Percentiles rank a stretch among this genome's conserved stretches.
Conservation (phyloP, 2,113 vertebrate genomes). For the Polypterus bichir region DNA sequence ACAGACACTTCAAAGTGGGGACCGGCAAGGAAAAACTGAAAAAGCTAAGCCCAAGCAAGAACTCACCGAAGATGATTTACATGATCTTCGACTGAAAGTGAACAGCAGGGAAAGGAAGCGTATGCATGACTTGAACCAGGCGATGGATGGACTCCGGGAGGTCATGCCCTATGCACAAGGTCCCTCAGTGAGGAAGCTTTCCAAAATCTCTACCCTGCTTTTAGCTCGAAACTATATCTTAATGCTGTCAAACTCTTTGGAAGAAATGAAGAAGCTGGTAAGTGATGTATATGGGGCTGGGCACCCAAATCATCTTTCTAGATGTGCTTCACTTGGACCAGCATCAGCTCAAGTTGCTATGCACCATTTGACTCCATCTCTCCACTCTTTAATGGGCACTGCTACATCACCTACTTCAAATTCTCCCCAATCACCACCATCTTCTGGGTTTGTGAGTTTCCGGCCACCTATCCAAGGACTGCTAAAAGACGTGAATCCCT, state of each 20-base stretch:
- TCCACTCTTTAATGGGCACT: constrained; percentile 44
- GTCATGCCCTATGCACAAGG: constrained; percentile 68
- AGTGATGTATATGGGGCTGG: constrained; percentile 54
- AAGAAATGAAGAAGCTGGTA: constrained; percentile 65
- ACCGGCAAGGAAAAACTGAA: constrained; percentile 1
- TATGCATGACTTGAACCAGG: constrained; percentile 69
- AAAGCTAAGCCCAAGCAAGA: constrained; percentile 26
- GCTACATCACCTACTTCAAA: constrained; percentile 18
- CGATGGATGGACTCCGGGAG: constrained; percentile 64
- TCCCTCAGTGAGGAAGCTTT: constrained; percentile 64
- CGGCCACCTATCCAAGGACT: constrained; percentile 39
- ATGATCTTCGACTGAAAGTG: constrained; percentile 61
- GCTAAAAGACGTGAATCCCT: constrained; percentile 36
- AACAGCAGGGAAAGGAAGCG: constrained; percentile 65
- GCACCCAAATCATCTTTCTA: constrained; percentile 24
- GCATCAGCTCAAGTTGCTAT: constrained; percentile 35
- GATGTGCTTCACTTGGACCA: constrained; percentile 20
- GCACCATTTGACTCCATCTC: constrained; percentile 47
- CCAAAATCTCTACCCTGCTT: constrained; percentile 64
- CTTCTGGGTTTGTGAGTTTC: constrained; percentile 44
- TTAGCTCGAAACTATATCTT: constrained; percentile 69
- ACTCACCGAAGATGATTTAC: constrained; percentile 36
- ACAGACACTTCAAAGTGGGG: constrained; percentile 10
- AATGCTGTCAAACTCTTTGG: constrained; percentile 61
- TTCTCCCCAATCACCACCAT: constrained; percentile 37